phyloP scores from a whole-genome alignment of 2,797 vertebrate species.

The Calcarius lapponicus region DNA sequence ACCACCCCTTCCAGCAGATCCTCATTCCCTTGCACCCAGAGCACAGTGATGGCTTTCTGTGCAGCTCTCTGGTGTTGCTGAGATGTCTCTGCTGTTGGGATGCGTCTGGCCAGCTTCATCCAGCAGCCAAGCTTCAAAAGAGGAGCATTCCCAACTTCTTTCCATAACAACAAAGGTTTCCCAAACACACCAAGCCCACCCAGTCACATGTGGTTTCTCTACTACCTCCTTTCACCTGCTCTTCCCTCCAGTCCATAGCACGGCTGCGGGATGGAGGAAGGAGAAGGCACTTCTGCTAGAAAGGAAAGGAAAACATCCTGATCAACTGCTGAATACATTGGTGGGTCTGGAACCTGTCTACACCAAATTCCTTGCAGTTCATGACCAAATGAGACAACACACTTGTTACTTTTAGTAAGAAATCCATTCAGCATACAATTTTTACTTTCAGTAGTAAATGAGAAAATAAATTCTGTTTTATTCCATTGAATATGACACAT shows the following conservation, averaged over 20 bases:
- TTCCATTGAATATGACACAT: not conserved
- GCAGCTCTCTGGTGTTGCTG: not conserved
- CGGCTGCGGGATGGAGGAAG: fast-evolving
- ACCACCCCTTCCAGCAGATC: not conserved
- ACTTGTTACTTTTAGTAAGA: not conserved
- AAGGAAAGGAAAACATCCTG: not conserved
- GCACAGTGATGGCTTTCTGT: not conserved
- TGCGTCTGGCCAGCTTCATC: not conserved
- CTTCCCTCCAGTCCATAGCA: not conserved
- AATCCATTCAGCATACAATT: not conserved
- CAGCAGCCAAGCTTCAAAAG: not conserved
- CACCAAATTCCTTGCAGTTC: not conserved
- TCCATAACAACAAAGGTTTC: not conserved
- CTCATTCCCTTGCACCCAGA: not conserved
- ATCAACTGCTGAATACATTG: not conserved
- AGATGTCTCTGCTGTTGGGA: not conserved
- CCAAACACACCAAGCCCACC: not conserved
- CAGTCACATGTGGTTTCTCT: not conserved
- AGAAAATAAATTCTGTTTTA: not conserved
- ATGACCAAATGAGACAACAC: not conserved
- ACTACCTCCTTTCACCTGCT: fast-evolving
- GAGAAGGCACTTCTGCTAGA: not conserved
- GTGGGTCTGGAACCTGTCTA: not conserved
- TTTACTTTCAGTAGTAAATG: not conserved
- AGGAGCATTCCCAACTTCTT: not conserved